Percentiles rank a stretch among this genome's conserved stretches.
phyloP scores from a whole-genome alignment of 2,797 vertebrate genomes.

The Falco naumanni region DNA sequence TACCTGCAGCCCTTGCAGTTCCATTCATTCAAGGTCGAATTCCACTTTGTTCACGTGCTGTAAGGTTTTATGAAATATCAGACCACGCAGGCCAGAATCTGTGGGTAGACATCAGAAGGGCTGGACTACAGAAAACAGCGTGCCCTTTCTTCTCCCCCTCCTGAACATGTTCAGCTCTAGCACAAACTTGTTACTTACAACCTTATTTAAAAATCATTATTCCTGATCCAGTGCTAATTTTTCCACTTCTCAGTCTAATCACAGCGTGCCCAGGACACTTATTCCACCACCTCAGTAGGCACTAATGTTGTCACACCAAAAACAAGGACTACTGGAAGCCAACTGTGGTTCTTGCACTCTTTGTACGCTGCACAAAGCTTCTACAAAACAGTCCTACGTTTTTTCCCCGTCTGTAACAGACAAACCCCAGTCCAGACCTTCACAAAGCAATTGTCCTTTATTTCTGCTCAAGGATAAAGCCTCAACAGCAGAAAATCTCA shows the following conservation, averaged over 20 bases:
- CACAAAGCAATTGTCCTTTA: background rate
- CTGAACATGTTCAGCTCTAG: fast-evolving
- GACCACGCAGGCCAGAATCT: background rate
- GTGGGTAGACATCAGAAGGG: fast-evolving
- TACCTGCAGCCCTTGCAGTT: fast-evolving
- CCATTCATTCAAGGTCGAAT: background rate
- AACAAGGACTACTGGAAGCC: background rate
- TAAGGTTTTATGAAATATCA: background rate
- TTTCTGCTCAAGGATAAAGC: background rate
- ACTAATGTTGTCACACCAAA: background rate
- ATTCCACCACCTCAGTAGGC: too few species aligned
- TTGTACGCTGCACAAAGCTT: background rate
- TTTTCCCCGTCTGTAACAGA: background rate
- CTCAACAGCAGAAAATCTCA: background rate
- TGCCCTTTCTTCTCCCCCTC: background rate
- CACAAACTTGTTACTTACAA: background rate
- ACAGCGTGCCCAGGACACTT: background rate
- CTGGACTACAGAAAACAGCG: background rate
- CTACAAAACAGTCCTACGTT: background rate
- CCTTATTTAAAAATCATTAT: background rate
- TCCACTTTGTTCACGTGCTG: background rate
- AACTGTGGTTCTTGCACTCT: background rate
- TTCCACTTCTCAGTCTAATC: background rate
- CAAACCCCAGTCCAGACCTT: background rate
- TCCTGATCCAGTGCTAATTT: background rate